Conservation (phyloP, 2,797 vertebrate genomes). For the Neomorphus geoffroyi region DNA sequence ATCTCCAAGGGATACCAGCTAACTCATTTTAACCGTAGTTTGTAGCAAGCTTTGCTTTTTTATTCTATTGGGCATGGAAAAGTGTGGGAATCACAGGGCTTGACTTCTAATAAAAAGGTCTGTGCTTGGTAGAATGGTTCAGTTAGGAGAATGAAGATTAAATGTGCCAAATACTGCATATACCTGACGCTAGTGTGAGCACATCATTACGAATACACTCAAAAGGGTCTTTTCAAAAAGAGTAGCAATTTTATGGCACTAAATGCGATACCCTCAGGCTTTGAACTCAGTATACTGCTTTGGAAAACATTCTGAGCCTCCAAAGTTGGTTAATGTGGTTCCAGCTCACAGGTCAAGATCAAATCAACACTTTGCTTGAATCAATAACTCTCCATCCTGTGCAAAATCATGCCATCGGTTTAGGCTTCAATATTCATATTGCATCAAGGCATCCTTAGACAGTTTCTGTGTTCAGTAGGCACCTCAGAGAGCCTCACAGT, state of each 20-base stretch:
- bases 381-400: not conserved
- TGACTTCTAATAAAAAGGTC: not conserved
- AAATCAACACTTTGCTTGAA: not conserved
- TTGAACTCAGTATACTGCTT: not conserved
- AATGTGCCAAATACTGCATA: not conserved
- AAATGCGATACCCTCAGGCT: not conserved
- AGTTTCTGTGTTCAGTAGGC: not conserved
- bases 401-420: not conserved
- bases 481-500: not conserved
- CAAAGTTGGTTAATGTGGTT: not conserved
- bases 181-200: rapidly evolving
- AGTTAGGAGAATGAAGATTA: not conserved
- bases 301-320: not conserved
- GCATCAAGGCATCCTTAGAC: not conserved
- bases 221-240: not conserved
- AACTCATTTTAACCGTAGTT: not conserved
- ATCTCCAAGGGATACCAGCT: not conserved
- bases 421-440: not conserved
- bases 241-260: not conserved
- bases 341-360: not conserved
- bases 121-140: not conserved
- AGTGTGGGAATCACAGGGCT: not conserved
- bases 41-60: not conserved
- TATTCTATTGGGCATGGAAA: not conserved
- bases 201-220: not conserved